phyloP scores from a whole-genome alignment of 1,140 invertebrate species.

The Mamestra configurata region DNA sequence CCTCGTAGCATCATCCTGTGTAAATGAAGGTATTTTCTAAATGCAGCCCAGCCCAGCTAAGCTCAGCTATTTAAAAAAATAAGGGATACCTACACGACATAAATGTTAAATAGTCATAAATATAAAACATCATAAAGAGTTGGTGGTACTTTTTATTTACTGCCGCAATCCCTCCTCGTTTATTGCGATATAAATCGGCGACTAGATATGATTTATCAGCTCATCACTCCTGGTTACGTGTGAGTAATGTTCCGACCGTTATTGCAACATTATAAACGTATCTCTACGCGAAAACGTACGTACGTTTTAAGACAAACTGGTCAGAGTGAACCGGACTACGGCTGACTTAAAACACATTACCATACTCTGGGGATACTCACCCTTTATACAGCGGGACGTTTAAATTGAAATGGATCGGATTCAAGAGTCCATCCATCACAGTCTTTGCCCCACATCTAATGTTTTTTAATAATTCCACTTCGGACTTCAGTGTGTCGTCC shows the following conservation, averaged over 20 bases:
- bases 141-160: slow-evolving; percentile 80
- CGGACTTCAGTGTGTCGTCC: slow-evolving; percentile 71
- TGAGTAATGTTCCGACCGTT: slow-evolving; percentile 76
- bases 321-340: slow-evolving; percentile 63
- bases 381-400: slow-evolving; percentile 74
- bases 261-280: slow-evolving; percentile 74
- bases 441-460: slow-evolving; percentile 81
- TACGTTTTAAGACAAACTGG: slow-evolving; percentile 54
- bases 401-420: slow-evolving; percentile 87
- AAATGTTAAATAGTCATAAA: slow-evolving; percentile 46
- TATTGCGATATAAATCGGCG: slow-evolving; percentile 85
- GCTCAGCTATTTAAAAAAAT: background rate
- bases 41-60: background rate
- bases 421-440: slow-evolving; percentile 85
- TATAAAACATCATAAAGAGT: slow-evolving; percentile 72
- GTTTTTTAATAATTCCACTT: slow-evolving; percentile 87
- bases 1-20: slow-evolving; percentile 7
- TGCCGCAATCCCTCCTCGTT: slow-evolving; percentile 75
- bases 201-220: slow-evolving; percentile 85
- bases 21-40: slow-evolving; percentile 31
- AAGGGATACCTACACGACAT: background rate
- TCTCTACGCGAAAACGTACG: slow-evolving; percentile 41
- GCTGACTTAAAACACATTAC: slow-evolving; percentile 75
- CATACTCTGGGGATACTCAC: slow-evolving; percentile 78
- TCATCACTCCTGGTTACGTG: slow-evolving; percentile 83